phyloP scores from a whole-genome alignment of 2,888 invertebrate genomes.

The Quadroppia sp. region DNA sequence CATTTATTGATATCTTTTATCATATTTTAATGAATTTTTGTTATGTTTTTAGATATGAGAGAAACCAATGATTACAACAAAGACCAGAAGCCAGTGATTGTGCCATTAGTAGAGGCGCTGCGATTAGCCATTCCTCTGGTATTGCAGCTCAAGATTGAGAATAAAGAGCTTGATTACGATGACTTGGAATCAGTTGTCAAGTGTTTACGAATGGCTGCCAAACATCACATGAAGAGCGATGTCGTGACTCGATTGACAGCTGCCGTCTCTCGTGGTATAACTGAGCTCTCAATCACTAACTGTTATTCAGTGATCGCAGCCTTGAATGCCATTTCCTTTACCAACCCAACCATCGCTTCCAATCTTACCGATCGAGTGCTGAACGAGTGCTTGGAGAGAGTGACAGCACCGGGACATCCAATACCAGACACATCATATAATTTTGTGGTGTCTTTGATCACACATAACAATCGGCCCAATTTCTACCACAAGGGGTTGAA shows the following conservation, averaged over 20 bases:
- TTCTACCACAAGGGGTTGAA: conserved; percentile 14
- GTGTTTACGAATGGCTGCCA: conserved; percentile 53
- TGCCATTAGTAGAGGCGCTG: conserved; percentile 62
- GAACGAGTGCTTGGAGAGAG: neutral
- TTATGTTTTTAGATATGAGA: neutral
- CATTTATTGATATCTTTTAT: neutral
- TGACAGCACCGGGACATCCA: conserved; percentile 2
- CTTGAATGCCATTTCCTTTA: neutral
- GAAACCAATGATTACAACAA: neutral
- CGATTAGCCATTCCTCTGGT: conserved; percentile 64
- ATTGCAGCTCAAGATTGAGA: conserved; percentile 62
- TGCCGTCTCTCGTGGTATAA: neutral
- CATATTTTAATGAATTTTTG: neutral
- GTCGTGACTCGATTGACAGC: conserved; percentile 60
- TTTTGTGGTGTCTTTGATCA: neutral
- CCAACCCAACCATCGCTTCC: neutral
- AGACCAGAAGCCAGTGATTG: conserved; percentile 51
- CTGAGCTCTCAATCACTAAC: neutral
- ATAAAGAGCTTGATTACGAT: conserved; percentile 55
- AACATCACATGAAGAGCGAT: conserved; percentile 51
- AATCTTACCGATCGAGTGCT: neutral
- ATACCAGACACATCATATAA: neutral
- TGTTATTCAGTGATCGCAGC: neutral
- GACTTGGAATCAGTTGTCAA: conserved; percentile 43
- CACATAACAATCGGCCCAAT: neutral